Base-by-base conservation (phyloP, 2,113 vertebrate species). In the Opisthocomus hoazin region DNA sequence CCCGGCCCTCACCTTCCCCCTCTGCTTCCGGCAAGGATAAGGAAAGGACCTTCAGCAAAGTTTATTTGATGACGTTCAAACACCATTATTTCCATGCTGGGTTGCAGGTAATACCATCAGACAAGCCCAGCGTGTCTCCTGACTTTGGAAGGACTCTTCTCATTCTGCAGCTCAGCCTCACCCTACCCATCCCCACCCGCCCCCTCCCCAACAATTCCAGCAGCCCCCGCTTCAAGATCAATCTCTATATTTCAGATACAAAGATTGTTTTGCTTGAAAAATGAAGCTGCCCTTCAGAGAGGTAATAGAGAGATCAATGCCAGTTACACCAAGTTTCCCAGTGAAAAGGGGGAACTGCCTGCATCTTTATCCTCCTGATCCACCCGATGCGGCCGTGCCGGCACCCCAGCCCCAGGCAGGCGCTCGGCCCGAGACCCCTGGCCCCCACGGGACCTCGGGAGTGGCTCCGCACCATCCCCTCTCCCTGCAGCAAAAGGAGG, bases 291-390 rank as follows among this genome's bases (percentile, higher is more conserved):
- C 94, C 94, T 98, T 95, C 89, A 69, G 73, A 68, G 78, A 96
- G 69, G 69, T 81, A 96, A 96, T 85, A 81, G 74, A 96, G 95
- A 96, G 96, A 97, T 97, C 96, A 82, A 92, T 95, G 82, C 83
- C 2, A 54, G 92, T 93, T 91, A 91, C 83, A 69, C 39, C 18
- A 27, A 80, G 89, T 74, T 84, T 93, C 88, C 91, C 41, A 30
- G 66, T 4, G 57, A 48, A 36, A 75, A 54, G 5, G 0, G 32
- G 77, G 57, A 79, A 9, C 43, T 24, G 73, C 74, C 51, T 37
- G 37, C 56, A 11, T 46, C 37, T 45, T 29, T 50, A 29, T 48
- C 60, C 74, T 79, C 32, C 70, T 2, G 22, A 56, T 16, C 21
- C 89, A 66, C 15, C 54, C 26, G 3, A n/a, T 3, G 2, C 18